phyloP scores from a whole-genome alignment of 92 coral and sea anemone genomes.

The Porites evermanni region DNA sequence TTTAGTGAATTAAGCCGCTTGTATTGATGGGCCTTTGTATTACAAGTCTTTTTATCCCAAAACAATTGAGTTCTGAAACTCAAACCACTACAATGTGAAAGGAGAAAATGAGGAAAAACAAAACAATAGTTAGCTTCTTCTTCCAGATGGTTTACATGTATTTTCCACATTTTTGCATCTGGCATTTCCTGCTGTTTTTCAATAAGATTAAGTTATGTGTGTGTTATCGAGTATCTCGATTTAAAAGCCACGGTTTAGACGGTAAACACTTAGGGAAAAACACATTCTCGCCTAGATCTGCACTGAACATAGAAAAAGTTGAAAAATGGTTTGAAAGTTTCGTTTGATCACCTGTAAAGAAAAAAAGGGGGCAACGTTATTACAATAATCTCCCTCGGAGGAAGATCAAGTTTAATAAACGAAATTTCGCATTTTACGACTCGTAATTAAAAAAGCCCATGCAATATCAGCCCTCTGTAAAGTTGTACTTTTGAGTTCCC shows the following conservation, averaged over 20 bases:
- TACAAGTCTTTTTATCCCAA: slow-evolving; percentile 14
- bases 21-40: neutral
- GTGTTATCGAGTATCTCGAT: neutral
- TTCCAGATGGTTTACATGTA: slow-evolving; percentile 38
- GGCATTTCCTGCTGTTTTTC: slow-evolving; percentile 43
- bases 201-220: neutral
- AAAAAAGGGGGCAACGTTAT: neutral
- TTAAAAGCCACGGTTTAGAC: neutral
- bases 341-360: neutral
- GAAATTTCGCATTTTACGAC: neutral
- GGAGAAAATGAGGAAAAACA: neutral
- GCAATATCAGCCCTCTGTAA: neutral
- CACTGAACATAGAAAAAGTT: neutral
- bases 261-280: neutral
- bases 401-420: slow-evolving; percentile 8
- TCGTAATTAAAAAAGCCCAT: neutral
- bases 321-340: neutral
- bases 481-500: neutral
- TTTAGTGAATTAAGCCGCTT: slow-evolving; percentile 2
- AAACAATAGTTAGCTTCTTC: slow-evolving; percentile 1
- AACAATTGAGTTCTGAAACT: slow-evolving; percentile 25
- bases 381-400: neutral
- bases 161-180: slow-evolving; percentile 27
- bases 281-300: neutral
- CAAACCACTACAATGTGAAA: slow-evolving; percentile 9